Evolutionary conservation across 2,888 invertebrate species (phyloP), one percentile per base, ranked within the genome.

Genomic region (Dynastes tityus): DNA sequence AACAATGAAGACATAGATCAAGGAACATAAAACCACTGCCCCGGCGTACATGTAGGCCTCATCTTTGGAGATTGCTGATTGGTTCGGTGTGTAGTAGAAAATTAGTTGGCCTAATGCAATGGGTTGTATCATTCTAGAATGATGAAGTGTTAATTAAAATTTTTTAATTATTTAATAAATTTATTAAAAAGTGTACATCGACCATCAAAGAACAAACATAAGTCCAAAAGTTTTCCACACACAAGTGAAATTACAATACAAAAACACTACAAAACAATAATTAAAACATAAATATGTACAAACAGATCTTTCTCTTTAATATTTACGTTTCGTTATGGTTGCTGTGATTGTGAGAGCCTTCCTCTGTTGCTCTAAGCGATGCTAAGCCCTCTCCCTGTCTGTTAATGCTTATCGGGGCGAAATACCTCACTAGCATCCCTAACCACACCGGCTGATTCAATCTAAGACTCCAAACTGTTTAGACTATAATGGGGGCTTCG

Each of bases 31-130:
- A 22, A 96, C 92, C 27, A 97, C 93, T 2, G 93, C 95, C 0
- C 89, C 92, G 1, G 96, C 96, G 87, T 95, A 96, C 76, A 94
- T 88, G 87, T 95, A 96, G 0, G 97, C 96, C 40, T 94, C 91
- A 9, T 90, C 85, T 77, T 89, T 81, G n/a, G 84, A 82, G 68
- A 88, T 84, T 51, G 83, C 82, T 16, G 79, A 82, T 88, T 86
- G 89, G 86, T 78, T 88, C 0, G 91, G 89, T 6, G 89, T 89
- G 88, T 93, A 94, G 88, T 90, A 94, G 68, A 91, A 89, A 77
- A 94, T 91, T 80, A 94, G 87, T 82, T 91, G 90, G 65, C 94
- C 93, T 74, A 94, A 89, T 84, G 92, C 92, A 81, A 94, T 87
- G 4, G 89, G 89, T 82, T 89, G 89, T 5, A 83, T 80, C 80